phyloP scores from a whole-genome alignment of 2,113 vertebrate genomes.

The Sphyrna mokarran region DNA sequence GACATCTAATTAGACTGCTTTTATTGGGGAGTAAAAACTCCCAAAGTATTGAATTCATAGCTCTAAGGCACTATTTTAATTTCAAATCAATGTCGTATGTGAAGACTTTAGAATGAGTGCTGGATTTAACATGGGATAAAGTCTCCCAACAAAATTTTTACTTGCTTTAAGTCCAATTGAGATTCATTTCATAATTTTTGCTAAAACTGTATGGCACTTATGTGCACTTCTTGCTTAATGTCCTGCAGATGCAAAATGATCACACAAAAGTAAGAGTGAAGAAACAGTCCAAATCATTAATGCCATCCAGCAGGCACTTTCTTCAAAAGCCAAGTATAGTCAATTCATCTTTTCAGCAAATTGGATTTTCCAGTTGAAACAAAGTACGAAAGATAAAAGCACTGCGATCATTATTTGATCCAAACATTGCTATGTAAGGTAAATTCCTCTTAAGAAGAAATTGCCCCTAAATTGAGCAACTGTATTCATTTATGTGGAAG shows the following conservation, averaged over 20 bases:
- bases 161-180: background rate
- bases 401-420: background rate
- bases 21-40: conserved; percentile 31
- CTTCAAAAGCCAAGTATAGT: background rate
- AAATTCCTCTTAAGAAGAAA: background rate
- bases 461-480: background rate
- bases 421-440: background rate
- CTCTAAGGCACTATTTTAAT: conserved; percentile 33
- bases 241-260: conserved; percentile 27
- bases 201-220: background rate
- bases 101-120: conserved; percentile 1
- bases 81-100: conserved; percentile 21
- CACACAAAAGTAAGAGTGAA: conserved; percentile 11
- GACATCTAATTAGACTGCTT: conserved; percentile 14
- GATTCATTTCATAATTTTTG: conserved; percentile 12
- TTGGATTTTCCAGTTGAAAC: conserved; percentile 30
- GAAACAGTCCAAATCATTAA: conserved; percentile 7
- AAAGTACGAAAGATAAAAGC: background rate
- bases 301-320: conserved; percentile 13
- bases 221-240: background rate
- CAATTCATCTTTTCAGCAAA: conserved; percentile 7
- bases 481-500: background rate
- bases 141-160: conserved; percentile 19
- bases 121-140: conserved; percentile 21
- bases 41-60: conserved; percentile 27